phyloP scores from a whole-genome alignment of 2,888 invertebrate species.

The Schizaphis graminum region DNA sequence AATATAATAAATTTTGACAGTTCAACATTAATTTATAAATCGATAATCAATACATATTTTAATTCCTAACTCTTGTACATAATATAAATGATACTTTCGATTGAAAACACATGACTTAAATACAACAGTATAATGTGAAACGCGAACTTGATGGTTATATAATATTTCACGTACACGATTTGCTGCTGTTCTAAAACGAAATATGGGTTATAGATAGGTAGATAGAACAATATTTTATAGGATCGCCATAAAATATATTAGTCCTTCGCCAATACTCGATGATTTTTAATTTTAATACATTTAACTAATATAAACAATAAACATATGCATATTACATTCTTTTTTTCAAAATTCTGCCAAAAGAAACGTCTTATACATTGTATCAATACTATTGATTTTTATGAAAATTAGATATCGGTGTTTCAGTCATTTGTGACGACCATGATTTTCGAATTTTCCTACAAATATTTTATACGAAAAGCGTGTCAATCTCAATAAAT shows the following conservation, averaged over 20 bases:
- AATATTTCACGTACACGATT: slow-evolving; percentile 19
- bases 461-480: neutral
- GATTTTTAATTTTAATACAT: neutral
- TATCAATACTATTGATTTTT: neutral
- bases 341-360: neutral
- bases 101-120: neutral
- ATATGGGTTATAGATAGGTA: neutral
- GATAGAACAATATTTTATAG: neutral
- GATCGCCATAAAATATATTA: neutral
- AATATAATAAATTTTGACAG: neutral
- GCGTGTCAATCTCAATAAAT: slow-evolving; percentile 31
- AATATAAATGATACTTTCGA: neutral
- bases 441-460: slow-evolving; percentile 34
- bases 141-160: neutral
- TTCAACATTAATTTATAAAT: neutral
- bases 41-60: neutral
- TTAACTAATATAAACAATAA: neutral
- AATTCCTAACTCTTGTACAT: neutral
- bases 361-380: neutral
- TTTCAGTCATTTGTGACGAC: slow-evolving; percentile 20
- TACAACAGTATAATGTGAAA: slow-evolving; percentile 3
- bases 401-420: neutral
- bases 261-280: neutral
- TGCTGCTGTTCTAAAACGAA: neutral
- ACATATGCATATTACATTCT: neutral